Evolutionary conservation across 2,113 vertebrate genomes (phyloP).

Genomic region (Stomatorhinus ivindoensis): DNA sequence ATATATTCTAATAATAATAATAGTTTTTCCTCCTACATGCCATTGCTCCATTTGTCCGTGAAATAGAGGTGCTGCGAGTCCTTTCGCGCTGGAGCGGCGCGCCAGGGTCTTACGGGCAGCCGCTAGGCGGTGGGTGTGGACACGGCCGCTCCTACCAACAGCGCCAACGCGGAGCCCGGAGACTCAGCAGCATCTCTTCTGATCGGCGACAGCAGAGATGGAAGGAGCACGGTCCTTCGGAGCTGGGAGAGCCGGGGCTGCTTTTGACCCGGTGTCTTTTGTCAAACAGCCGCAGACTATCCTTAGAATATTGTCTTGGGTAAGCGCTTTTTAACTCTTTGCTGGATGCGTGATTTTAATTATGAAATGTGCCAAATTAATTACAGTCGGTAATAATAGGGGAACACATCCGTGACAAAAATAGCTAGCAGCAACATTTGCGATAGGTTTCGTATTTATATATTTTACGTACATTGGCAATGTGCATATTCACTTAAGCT

Average conservation of each 20-base stretch:
- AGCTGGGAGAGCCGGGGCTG: constrained; percentile 67
- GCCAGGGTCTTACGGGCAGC: constrained; percentile 14
- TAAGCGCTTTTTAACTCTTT: constrained; percentile 42
- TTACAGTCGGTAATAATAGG: background rate
- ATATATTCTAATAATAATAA: background rate
- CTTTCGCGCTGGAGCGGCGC: background rate
- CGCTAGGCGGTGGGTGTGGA: constrained; percentile 19
- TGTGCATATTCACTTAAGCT: background rate
- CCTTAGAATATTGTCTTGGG: constrained; percentile 64
- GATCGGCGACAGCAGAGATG: constrained; percentile 47
- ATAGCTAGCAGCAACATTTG: background rate
- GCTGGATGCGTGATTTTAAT: background rate
- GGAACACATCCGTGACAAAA: background rate
- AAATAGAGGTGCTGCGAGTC: background rate
- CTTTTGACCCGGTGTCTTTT: constrained; percentile 66
- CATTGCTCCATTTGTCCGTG: background rate
- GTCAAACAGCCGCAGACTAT: constrained; percentile 69
- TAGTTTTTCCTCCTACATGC: background rate
- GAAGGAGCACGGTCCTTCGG: constrained; percentile 69
- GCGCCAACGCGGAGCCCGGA: constrained; percentile 8
- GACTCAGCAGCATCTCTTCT: constrained; percentile 8
- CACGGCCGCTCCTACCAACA: constrained; percentile 16
- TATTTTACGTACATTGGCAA: background rate
- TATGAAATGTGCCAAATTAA: background rate
- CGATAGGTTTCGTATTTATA: background rate